Base-by-base conservation (phyloP, 2,113 vertebrate genomes). In the Columba livia region DNA sequence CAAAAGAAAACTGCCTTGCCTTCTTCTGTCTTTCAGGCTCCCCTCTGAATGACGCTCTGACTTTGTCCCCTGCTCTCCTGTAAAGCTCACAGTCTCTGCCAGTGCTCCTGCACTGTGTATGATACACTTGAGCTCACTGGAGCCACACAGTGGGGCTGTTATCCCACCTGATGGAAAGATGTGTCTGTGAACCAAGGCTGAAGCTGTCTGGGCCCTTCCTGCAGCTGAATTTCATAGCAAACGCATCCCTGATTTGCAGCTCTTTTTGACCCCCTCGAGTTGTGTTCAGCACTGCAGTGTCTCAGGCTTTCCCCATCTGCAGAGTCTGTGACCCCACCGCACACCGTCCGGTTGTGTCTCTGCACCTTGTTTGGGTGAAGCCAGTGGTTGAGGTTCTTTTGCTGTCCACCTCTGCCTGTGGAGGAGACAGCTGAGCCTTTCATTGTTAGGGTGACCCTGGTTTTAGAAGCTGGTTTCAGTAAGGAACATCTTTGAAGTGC, bases 101-200 rank as follows among this genome's bases (percentile, higher is more conserved):
- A 40, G 38, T 1, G 1, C 23, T 60, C 38, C 40, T n/a, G 50
- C 60, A 9, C 42, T 5, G 26, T 1, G 7, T 12, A 4, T 10
- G 29, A 23, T 20, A 47, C 23, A 1, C 58, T 57, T 15, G 14
- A 10, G 75, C 48, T 71, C 0, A 0, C 42, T 6, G 34, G 85
- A 83, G 40, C 91, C 91, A 86, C 91, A 86, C 36, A 58, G 28
- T 34, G 84, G 89, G 91, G 84, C 75, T 96, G 36, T 89, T 50
- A 24, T 44, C 84, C 83, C 77, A 80, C 40, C 31, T 66, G 36
- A 21, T 8, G 47, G 54, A 54, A 28, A 23, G 51, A n/a, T 24
- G 9, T 4, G 31, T 54, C 16, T 2, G 28, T 42, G 31, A 91
- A 53, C 19, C 51, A 44, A 20, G 21, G 56, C 56, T 18, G 31